Percentiles rank a stretch among this genome's conserved stretches.
phyloP scores from a whole-genome alignment of 2,113 vertebrate species.

The Alligator sinensis region DNA sequence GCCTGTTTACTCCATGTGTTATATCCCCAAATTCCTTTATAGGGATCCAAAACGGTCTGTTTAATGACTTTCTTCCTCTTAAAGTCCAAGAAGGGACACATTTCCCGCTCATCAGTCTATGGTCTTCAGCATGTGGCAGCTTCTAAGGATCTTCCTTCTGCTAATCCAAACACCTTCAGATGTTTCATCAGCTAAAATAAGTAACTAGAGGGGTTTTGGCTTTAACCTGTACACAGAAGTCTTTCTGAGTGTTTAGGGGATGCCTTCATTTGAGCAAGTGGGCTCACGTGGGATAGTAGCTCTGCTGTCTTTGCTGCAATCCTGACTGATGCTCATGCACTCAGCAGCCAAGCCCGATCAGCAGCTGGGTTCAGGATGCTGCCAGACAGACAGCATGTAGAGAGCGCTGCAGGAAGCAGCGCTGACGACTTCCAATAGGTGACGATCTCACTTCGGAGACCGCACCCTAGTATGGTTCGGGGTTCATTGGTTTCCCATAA shows the following conservation, averaged over 20 bases:
- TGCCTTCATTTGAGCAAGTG: not conserved
- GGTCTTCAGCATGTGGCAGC: not conserved
- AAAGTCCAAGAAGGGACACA: not conserved
- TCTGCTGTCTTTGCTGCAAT: accelerated
- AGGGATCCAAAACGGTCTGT: constrained; percentile 7
- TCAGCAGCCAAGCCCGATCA: not conserved
- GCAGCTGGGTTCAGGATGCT: not conserved
- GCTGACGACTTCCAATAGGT: not conserved
- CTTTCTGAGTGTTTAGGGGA: not conserved
- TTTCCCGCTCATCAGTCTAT: not conserved
- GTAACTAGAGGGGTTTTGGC: not conserved
- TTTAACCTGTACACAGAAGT: not conserved
- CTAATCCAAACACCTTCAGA: not conserved
- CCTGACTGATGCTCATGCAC: not conserved
- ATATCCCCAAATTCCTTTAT: constrained; percentile 34
- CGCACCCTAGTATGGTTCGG: not conserved
- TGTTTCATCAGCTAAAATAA: not conserved
- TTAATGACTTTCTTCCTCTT: constrained; percentile 38
- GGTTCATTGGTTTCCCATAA: not conserved
- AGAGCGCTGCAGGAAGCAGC: not conserved
- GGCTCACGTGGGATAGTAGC: not conserved
- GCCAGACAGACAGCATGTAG: not conserved
- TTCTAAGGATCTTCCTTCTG: constrained; percentile 17
- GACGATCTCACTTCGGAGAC: not conserved
- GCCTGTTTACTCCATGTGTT: constrained; percentile 1